Percentiles rank a stretch among this genome's conserved stretches.
Evolutionary conservation across 1,140 invertebrate species (phyloP).

Genomic region (Drosophila hydei): DNA sequence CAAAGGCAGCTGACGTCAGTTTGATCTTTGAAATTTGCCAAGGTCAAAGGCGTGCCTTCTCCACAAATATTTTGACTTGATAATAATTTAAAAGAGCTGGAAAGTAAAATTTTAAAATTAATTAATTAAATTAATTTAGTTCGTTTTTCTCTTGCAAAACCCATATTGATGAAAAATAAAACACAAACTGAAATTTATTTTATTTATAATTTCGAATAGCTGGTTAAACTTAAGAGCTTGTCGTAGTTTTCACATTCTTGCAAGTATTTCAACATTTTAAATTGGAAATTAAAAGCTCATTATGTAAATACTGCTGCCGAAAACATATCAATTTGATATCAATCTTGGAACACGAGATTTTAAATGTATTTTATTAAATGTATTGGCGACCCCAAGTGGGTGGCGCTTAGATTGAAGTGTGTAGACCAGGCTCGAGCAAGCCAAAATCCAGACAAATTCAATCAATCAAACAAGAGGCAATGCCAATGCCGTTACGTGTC

Average conservation of each 20-base stretch:
- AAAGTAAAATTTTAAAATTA: too few relatives aligned
- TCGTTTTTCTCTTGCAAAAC: too few relatives aligned
- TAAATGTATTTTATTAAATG: conserved; percentile 60
- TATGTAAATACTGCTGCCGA: conserved; percentile 62
- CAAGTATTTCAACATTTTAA: background rate
- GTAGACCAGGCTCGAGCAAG: background rate
- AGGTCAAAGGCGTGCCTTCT: too few relatives aligned
- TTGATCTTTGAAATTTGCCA: too few relatives aligned
- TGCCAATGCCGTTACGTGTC: conserved; percentile 73
- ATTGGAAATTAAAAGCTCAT: conserved; percentile 65
- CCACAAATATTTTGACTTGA: too few relatives aligned
- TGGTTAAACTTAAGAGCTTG: too few relatives aligned
- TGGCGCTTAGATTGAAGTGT: conserved; percentile 6
- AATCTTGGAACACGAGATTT: conserved; percentile 60
- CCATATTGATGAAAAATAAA: too few relatives aligned
- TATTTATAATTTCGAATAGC: too few relatives aligned
- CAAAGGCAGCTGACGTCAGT: too few relatives aligned
- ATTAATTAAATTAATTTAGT: too few relatives aligned
- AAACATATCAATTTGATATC: conserved; percentile 74
- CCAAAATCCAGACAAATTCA: conserved; percentile 67
- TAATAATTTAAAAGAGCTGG: too few relatives aligned
- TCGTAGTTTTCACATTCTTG: background rate
- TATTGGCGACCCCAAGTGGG: conserved; percentile 23
- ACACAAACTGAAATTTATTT: too few relatives aligned
- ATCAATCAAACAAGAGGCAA: conserved; percentile 78